phyloP scores from a whole-genome alignment of 2,113 vertebrate species.

The Salvelinus sp. region DNA sequence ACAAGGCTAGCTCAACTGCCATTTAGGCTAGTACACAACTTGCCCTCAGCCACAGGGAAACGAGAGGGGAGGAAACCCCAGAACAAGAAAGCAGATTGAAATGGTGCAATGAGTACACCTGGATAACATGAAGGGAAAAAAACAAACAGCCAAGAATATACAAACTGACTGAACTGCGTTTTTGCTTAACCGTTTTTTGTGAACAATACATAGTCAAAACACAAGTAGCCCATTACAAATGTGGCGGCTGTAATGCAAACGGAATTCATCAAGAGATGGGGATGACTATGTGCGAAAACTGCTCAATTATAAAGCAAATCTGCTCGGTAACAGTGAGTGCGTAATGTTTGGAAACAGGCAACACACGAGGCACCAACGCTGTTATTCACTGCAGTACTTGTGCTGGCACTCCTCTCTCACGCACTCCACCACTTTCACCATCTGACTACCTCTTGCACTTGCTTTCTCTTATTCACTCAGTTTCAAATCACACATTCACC shows the following conservation, averaged over 20 bases:
- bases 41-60: too few species aligned
- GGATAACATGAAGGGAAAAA: too few species aligned
- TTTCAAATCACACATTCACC: slow-evolving; percentile 46
- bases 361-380: slow-evolving; percentile 14
- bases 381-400: slow-evolving; percentile 31
- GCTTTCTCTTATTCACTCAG: slow-evolving; percentile 27
- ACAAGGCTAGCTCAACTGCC: slow-evolving; percentile 32
- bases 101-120: too few species aligned
- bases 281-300: slow-evolving; percentile 4
- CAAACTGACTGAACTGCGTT: too few species aligned
- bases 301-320: slow-evolving; percentile 6
- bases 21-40: too few species aligned
- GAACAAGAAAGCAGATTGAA: too few species aligned
- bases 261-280: background rate
- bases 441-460: slow-evolving; percentile 30
- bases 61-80: too few species aligned
- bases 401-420: background rate
- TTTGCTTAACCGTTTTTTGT: too few species aligned
- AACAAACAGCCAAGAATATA: too few species aligned
- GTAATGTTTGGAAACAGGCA: slow-evolving; percentile 35
- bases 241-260: too few species aligned
- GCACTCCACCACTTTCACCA: slow-evolving; percentile 21
- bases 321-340: slow-evolving; percentile 22
- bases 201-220: too few species aligned
- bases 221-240: too few species aligned